A percentile compares a stretch with the other conserved stretches of the same genome.
Evolutionary conservation across 92 coral and sea anemone genomes (phyloP).

Genomic region (Anthopleura xanthogrammica): DNA sequence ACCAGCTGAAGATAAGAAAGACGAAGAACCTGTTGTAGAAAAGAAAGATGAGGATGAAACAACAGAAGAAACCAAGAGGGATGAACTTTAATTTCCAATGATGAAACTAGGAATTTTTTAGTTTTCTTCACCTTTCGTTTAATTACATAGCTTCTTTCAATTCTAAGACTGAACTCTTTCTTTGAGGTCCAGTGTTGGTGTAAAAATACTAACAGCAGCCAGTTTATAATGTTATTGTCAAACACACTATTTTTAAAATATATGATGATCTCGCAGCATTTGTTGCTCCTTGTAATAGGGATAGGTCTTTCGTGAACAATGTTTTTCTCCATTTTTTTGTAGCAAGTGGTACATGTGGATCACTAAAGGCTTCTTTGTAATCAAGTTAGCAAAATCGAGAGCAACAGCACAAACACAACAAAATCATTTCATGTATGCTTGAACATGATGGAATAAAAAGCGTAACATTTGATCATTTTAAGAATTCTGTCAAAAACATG

Average conservation of each 20-base stretch:
- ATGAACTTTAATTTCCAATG: constrained; percentile 67
- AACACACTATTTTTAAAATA: not conserved
- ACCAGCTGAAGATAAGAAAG: not conserved
- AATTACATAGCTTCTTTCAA: not conserved
- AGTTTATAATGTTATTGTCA: not conserved
- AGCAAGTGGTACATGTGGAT: not conserved
- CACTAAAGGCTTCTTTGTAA: constrained; percentile 24
- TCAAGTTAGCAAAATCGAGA: constrained; percentile 16
- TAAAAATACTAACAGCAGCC: not conserved
- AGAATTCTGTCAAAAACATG: not conserved
- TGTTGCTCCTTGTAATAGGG: not conserved
- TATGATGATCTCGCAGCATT: not conserved
- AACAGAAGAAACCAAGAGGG: constrained; percentile 71
- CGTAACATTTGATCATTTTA: constrained; percentile 15
- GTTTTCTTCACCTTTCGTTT: not conserved
- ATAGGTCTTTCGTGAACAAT: not conserved
- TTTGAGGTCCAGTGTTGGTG: not conserved
- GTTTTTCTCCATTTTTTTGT: not conserved
- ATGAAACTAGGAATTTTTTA: constrained; percentile 44
- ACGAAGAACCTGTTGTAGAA: constrained; percentile 32
- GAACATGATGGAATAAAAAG: constrained; percentile 37
- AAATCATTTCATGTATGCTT: constrained; percentile 33
- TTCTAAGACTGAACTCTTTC: not conserved
- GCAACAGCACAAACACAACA: constrained; percentile 10
- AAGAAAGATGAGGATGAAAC: constrained; percentile 49